These are phyloP conservation scores for Leucoma salicis DNA, from an alignment of 2,888 invertebrate species.

Conservation along the genomic window DNA sequence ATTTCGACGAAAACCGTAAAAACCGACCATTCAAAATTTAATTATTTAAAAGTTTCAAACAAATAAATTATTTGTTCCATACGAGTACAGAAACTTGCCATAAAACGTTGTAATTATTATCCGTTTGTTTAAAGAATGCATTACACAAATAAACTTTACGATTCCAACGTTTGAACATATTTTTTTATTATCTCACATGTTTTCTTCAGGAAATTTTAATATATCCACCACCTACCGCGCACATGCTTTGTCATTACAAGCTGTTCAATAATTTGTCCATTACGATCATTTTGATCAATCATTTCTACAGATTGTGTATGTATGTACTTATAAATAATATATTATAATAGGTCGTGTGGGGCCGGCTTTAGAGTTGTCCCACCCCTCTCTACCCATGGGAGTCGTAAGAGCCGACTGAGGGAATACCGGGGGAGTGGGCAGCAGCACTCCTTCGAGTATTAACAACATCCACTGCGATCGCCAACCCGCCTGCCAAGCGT, in stretches of 20 bases:
- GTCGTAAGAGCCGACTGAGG: no score
- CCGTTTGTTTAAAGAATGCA: conserved; percentile 75
- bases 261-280: conserved; percentile 59
- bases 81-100: conserved; percentile 55
- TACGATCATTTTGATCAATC: conserved; percentile 50
- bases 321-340: conserved; percentile 59
- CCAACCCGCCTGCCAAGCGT: no score
- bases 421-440: no score
- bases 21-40: conserved; percentile 37
- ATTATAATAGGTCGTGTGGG: no score
- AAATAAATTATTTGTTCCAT: conserved; percentile 59
- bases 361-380: no score
- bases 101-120: conserved; percentile 70
- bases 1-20: conserved; percentile 20
- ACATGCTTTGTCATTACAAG: conserved; percentile 48
- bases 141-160: conserved; percentile 79
- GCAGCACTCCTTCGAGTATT: no score
- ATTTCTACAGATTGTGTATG: conserved; percentile 44
- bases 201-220: conserved; percentile 58
- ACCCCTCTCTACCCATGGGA: no score
- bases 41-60: conserved; percentile 52
- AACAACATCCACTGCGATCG: no score
- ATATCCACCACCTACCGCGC: conserved; percentile 53
- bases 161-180: conserved; percentile 68
- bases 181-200: conserved; percentile 78